Evolutionary conservation across 2,888 invertebrate genomes (phyloP).

Genomic region (Creontiades dilutus): DNA sequence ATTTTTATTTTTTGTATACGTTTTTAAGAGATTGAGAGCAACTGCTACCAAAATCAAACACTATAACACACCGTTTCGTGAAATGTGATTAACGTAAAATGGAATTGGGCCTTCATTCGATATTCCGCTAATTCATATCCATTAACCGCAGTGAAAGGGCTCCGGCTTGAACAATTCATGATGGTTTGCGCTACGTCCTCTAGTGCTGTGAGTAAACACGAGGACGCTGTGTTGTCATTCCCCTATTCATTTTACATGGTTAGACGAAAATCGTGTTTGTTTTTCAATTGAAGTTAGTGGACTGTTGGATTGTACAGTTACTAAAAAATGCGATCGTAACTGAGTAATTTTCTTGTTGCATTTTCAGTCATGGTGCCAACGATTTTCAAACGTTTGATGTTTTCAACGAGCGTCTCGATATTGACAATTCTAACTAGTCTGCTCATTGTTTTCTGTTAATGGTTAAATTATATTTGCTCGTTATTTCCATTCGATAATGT

Average conservation of each 20-base stretch:
- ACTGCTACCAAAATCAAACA: too few species aligned
- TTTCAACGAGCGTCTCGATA: neutral
- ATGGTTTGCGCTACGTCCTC: neutral
- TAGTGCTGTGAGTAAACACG: neutral
- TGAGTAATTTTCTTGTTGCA: neutral
- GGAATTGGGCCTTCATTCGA: neutral
- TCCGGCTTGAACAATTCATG: neutral
- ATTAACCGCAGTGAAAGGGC: neutral
- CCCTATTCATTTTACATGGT: neutral
- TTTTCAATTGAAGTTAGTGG: neutral
- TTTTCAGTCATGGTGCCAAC: neutral
- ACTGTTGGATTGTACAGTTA: neutral
- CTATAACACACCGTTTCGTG: too few species aligned
- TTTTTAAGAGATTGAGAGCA: too few species aligned
- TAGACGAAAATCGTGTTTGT: neutral
- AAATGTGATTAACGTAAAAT: neutral
- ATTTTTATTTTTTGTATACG: too few species aligned
- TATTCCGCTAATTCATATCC: slow-evolving; percentile 6
- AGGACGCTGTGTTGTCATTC: neutral
- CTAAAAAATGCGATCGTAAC: neutral
- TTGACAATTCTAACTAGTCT: neutral
- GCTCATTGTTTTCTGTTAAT: neutral
- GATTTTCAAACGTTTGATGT: neutral
- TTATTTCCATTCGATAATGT: neutral
- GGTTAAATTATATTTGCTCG: neutral